Conservation (phyloP, 2,113 vertebrate species). For the Nestor notabilis region DNA sequence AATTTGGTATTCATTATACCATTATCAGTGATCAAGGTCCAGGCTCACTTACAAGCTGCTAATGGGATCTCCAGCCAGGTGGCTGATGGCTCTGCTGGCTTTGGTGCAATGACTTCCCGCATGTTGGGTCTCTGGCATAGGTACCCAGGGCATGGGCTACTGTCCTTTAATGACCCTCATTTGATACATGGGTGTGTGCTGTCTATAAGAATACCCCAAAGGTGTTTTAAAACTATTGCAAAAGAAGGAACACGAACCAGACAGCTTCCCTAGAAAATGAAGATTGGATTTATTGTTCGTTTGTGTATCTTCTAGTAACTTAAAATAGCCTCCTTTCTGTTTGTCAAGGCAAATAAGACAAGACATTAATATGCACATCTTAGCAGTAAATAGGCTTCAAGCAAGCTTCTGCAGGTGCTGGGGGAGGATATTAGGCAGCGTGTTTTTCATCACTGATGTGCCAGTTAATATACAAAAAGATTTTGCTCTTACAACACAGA, state of each 20-base stretch:
- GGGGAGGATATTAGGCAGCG: not conserved
- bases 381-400: slow-evolving; percentile 43
- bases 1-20: slow-evolving; percentile 26
- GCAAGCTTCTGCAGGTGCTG: slow-evolving; percentile 4
- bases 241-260: not conserved
- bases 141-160: fast-evolving
- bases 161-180: not conserved
- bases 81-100: not conserved
- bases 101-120: fast-evolving
- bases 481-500: not conserved
- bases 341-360: slow-evolving; percentile 48
- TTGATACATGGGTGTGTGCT: not conserved
- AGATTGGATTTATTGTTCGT: not conserved
- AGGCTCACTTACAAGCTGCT: fast-evolving
- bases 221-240: not conserved
- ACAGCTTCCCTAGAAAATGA: not conserved
- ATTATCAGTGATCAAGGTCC: not conserved
- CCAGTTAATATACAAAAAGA: not conserved
- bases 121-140: not conserved
- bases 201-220: not conserved
- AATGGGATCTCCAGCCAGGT: fast-evolving
- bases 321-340: slow-evolving; percentile 43
- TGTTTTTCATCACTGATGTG: not conserved
- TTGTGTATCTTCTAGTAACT: not conserved
- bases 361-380: slow-evolving; percentile 34